Base-by-base conservation (phyloP, 64 coral and sea anemone species). In the Montipora capricornis region DNA sequence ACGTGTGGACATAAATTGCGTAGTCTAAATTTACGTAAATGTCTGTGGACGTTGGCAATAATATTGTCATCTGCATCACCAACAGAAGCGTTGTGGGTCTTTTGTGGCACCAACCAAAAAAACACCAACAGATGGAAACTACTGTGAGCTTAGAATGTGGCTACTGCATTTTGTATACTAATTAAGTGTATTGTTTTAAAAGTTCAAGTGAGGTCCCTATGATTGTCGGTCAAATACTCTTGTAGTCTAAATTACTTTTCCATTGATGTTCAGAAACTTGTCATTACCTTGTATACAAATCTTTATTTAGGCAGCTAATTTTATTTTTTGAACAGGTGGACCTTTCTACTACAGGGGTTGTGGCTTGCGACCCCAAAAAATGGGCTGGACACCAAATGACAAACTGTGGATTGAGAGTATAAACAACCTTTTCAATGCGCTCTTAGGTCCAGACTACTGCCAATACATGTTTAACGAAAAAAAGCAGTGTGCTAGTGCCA, bases 361-460 rank as follows among this genome's bases (percentile, higher is more conserved):
- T 91, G 89, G 89, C 19, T 91, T 78, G 89, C 60, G 80, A 49
- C 10, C 76, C 1, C 81, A 91, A 71, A 60, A 80, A 68, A 47
- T 81, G 57, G 26, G n/a, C 8, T 91, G 89, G 89, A 29, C 51
- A 44, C 47, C 24, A 12, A 58, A 91, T 1, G 60, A 91, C 26
- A 80, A 14, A 22, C 12, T 45, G 9, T 91, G 89, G 78, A 81
- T 91, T 8, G 15, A 60, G 47, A 22, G n/a, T 22, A 91, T 91
- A 14, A 50, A 82, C 57, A 62, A 80, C 15, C 79, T 91, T 11
- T 91, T 91, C 64, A 49, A 24, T 22, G 49, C 73, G n/a, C 64
- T 91, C 22, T 91, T 91, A 73, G 89, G 77, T 50, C 89, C 89
- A 73, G 89, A 91, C 64, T 80, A 49, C 44, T 91, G 76, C 61